A percentile compares a stretch with the other conserved stretches of the same genome.
Evolutionary conservation across 2,797 vertebrate species (phyloP).

Genomic region (Rhinogobio ventralis): DNA sequence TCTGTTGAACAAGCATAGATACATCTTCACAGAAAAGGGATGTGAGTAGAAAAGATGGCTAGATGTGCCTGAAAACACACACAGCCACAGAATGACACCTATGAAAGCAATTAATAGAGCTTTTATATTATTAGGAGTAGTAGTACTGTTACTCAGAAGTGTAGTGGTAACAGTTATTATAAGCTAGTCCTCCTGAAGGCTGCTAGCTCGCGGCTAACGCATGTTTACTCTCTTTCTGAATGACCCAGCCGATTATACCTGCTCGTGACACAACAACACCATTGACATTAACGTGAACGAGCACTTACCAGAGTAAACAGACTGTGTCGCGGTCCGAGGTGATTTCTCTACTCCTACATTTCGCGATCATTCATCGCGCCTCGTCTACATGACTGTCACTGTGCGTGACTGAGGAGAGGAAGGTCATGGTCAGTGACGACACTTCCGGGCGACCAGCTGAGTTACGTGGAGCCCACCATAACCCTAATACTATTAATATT

Average conservation of each 20-base stretch:
- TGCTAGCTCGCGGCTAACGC: conserved; percentile 20
- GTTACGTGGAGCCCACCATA: background rate
- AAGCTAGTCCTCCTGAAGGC: background rate
- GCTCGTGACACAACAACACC: no score
- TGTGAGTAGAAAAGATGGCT: no score
- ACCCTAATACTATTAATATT: background rate
- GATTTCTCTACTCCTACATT: conserved; percentile 19
- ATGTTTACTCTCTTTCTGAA: background rate
- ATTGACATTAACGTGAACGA: background rate
- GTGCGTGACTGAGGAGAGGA: conserved; percentile 53
- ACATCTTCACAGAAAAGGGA: no score
- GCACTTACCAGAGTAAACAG: conserved; percentile 39
- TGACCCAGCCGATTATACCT: background rate
- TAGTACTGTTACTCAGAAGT: background rate
- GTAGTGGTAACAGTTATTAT: no score
- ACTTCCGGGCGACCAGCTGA: conserved; percentile 64
- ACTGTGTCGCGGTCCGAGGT: background rate
- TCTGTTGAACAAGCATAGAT: no score
- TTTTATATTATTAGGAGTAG: background rate
- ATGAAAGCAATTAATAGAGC: no score
- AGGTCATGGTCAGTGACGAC: conserved; percentile 68
- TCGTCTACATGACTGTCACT: conserved; percentile 45
- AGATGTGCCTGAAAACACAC: background rate
- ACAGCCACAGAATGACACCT: background rate
- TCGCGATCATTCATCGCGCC: background rate